Evolutionary conservation across 2,888 invertebrate genomes (phyloP).

Genomic region (Dicranocentrus wangi): DNA sequence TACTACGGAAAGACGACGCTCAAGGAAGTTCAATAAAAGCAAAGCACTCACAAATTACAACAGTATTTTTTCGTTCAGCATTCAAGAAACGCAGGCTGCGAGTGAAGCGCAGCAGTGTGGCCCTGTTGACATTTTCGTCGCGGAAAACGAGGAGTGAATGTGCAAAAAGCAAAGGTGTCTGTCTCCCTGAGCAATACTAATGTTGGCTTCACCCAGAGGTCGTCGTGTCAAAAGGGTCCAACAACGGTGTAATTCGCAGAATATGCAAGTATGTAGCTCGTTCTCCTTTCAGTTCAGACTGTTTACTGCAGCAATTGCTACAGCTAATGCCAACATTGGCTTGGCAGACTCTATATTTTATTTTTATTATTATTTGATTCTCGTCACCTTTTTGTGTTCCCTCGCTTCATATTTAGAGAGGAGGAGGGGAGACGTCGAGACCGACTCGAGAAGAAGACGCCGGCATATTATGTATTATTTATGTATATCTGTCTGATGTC

Average conservation of each 20-base stretch:
- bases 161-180: conserved; percentile 37
- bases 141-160: conserved; percentile 2
- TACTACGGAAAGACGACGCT: conserved; percentile 1
- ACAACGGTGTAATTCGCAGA: conserved; percentile 27
- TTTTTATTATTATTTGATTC: too few species aligned
- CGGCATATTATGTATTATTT: too few species aligned
- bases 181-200: conserved; percentile 7
- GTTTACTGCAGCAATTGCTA: neutral
- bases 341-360: too few species aligned
- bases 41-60: conserved; percentile 55
- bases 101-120: neutral
- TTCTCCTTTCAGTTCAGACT: conserved; percentile 14
- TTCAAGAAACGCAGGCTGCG: conserved; percentile 13
- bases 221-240: conserved; percentile 22
- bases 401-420: too few species aligned
- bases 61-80: conserved; percentile 8
- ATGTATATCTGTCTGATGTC: too few species aligned
- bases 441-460: too few species aligned
- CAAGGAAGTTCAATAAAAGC: conserved; percentile 47
- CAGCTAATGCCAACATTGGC: too few species aligned
- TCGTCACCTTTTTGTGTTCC: too few species aligned
- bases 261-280: conserved; percentile 42
- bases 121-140: conserved; percentile 28
- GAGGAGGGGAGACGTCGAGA: too few species aligned
- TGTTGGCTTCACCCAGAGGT: neutral